A percentile compares a stretch with the other conserved stretches of the same genome.
Evolutionary conservation across 2,113 vertebrate genomes (phyloP).

Genomic region (Garra rufa): DNA sequence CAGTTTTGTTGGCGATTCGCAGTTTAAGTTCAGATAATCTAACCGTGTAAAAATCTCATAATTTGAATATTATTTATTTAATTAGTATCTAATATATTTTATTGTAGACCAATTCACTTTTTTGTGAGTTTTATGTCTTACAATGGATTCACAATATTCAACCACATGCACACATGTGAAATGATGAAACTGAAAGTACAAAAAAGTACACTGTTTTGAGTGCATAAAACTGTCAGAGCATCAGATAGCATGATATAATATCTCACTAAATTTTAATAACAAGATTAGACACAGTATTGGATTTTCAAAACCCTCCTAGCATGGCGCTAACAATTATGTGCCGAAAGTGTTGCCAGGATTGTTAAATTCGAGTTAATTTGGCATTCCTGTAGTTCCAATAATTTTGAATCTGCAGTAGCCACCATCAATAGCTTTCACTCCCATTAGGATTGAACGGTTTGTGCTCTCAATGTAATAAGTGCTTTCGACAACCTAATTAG

Average conservation of each 20-base stretch:
- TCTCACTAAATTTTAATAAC: neutral
- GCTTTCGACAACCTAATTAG: slow-evolving; percentile 48
- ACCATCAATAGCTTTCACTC: slow-evolving; percentile 33
- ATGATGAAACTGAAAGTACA: neutral
- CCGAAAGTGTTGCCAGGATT: neutral
- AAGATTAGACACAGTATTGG: neutral
- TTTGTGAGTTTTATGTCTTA: neutral
- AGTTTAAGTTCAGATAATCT: neutral
- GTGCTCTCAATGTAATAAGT: slow-evolving; percentile 38
- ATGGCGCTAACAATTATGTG: neutral
- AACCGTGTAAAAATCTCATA: neutral
- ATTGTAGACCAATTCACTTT: neutral
- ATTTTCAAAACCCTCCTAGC: neutral
- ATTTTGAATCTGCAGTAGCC: slow-evolving; percentile 25
- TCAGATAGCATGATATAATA: neutral
- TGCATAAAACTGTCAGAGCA: neutral
- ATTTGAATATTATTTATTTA: neutral
- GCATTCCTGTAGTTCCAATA: slow-evolving; percentile 19
- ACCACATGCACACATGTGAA: neutral
- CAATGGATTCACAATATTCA: neutral
- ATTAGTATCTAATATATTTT: neutral
- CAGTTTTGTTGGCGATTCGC: neutral
- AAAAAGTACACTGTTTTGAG: neutral
- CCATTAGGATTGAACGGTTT: slow-evolving; percentile 40
- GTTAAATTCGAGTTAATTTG: slow-evolving; percentile 8